phyloP scores from a whole-genome alignment of 1,140 invertebrate genomes.

The Maniola jurtina region DNA sequence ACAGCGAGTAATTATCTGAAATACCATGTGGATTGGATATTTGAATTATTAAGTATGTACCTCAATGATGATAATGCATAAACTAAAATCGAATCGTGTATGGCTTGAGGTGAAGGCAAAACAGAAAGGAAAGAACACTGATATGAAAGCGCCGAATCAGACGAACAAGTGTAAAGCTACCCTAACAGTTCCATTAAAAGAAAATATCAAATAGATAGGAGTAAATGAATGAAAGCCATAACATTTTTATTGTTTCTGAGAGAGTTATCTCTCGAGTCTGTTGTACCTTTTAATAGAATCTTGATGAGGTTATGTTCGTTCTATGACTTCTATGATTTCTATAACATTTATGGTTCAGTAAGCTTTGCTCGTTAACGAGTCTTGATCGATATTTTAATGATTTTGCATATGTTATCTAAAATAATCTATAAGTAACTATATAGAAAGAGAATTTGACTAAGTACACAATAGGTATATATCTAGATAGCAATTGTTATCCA shows the following conservation, averaged over 20 bases:
- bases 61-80: too few relatives aligned
- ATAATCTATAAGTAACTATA: too few relatives aligned
- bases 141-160: too few relatives aligned
- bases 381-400: constrained; percentile 7
- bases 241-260: background rate
- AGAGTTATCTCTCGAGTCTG: background rate
- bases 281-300: constrained; percentile 11
- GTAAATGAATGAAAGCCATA: background rate
- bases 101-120: too few relatives aligned
- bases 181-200: background rate
- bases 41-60: too few relatives aligned
- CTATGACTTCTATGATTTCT: background rate
- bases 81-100: too few relatives aligned
- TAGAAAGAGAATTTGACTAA: too few relatives aligned
- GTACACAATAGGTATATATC: too few relatives aligned
- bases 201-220: constrained; percentile 2
- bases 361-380: constrained; percentile 1
- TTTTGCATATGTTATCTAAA: background rate
- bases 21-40: too few relatives aligned
- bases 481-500: too few relatives aligned
- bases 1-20: too few relatives aligned
- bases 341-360: constrained; percentile 3
- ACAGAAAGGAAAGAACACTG: too few relatives aligned
- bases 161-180: background rate
- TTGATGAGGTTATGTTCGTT: constrained; percentile 7